Base-by-base conservation (phyloP, 2,797 vertebrate species). In the Pangasius mekongensis region DNA sequence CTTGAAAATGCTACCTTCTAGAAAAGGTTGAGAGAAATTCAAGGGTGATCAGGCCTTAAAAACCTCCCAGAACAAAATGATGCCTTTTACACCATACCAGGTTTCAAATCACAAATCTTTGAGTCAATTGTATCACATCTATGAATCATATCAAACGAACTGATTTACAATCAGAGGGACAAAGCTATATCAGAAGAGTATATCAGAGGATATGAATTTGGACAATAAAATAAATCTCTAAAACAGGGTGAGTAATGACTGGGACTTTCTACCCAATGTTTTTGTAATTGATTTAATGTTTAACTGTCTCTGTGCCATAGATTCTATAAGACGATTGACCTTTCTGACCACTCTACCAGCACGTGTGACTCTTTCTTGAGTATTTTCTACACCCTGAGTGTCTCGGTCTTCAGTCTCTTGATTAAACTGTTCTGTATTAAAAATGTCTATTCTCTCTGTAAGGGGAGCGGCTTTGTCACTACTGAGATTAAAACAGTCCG, bases 291-390 rank as follows among this genome's bases (percentile, higher is more conserved):
- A 18, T 20, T 56, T 16, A 10, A 85, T 3, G 0, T 0, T 47
- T 20, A 89, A 84, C 16, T 64, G 64, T 30, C 14, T 85, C 18
- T 91, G 90, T 2, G 43, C 14, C 85, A 88, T 83, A 39, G 85
- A 56, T 18, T 91, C 81, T 16, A 88, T 90, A 0, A 90, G 33
- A 1, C 33, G 2, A 39, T 62, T 88, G 8, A 88, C 87, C 6
- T 22, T 60, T 24, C 62, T 91, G 5, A 56, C 60, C 16, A 67
- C 74, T 62, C 60, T 85, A 24, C 52, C 69, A n/a, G 64, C n/a
- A 16, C 56, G 27, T 30, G 84, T n/a, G 62, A 64, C 62, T 64
- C 62, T 64, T n/a, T n/a, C 62, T 64, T n/a, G 62, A 66, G 27
- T n/a, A 66, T n/a, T n/a, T n/a, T 13, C 27, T 10, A 64, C 3